Evolutionary conservation across 2,888 invertebrate species (phyloP).

Genomic region (Brachyptera risi): DNA sequence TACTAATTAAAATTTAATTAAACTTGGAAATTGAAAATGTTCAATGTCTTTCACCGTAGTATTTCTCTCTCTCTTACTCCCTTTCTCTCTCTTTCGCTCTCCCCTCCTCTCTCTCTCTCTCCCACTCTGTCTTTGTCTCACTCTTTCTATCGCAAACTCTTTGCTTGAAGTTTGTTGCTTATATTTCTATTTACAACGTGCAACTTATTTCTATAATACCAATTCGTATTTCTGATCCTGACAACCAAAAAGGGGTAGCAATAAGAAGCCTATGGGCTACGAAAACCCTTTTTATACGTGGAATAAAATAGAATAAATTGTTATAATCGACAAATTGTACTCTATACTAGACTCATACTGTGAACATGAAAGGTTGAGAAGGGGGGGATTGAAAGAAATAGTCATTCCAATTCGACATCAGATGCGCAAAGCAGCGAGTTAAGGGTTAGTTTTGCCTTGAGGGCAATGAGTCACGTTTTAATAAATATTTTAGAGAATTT

Average conservation of each 20-base stretch:
- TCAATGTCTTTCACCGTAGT: slow-evolving; percentile 25
- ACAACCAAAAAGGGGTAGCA: slow-evolving; percentile 14
- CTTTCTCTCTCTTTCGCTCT: not conserved
- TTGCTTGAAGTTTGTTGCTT: slow-evolving; percentile 15
- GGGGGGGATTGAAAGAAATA: slow-evolving; percentile 12
- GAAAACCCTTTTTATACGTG: slow-evolving; percentile 8
- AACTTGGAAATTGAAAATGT: slow-evolving; percentile 35
- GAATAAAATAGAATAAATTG: not conserved
- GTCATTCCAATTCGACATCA: slow-evolving; percentile 28
- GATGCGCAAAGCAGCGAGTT: slow-evolving; percentile 30
- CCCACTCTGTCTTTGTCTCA: not conserved
- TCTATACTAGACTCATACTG: not conserved
- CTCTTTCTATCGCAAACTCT: not conserved
- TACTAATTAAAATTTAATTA: slow-evolving; percentile 37
- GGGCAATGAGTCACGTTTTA: slow-evolving; percentile 29
- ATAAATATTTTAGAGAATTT: slow-evolving; percentile 30
- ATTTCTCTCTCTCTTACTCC: slow-evolving; percentile 20
- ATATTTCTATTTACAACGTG: slow-evolving; percentile 1
- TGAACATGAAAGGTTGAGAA: slow-evolving; percentile 1
- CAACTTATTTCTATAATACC: slow-evolving; percentile 10
- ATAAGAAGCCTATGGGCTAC: not conserved
- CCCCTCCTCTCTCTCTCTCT: not conserved
- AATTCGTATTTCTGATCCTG: slow-evolving; percentile 17
- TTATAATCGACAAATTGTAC: not conserved
- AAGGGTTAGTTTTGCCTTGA: slow-evolving; percentile 19